phyloP scores from a whole-genome alignment of 2,113 vertebrate species.

The Peromyscus polionotus region DNA sequence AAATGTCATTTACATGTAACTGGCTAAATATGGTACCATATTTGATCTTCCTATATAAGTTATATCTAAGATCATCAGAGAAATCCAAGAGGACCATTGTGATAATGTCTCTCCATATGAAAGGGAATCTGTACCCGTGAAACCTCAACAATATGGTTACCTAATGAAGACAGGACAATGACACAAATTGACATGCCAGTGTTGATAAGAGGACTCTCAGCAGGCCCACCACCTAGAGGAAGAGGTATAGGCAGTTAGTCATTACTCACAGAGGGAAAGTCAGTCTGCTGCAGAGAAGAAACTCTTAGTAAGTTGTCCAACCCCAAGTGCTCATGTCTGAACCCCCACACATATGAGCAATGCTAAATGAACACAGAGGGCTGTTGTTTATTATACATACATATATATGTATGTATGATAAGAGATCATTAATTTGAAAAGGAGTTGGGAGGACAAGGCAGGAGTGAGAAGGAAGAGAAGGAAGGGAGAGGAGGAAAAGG shows the following conservation, averaged over 20 bases:
- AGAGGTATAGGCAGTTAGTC: background rate
- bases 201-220: background rate
- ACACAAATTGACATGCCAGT: background rate
- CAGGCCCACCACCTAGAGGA: background rate
- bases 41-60: background rate
- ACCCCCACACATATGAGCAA: background rate
- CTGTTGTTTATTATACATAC: background rate
- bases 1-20: background rate
- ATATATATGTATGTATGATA: background rate
- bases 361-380: background rate
- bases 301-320: background rate
- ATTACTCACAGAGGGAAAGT: background rate
- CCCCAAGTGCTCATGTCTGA: background rate
- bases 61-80: background rate
- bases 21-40: background rate
- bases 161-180: background rate
- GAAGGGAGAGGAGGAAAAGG: background rate
- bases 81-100: background rate
- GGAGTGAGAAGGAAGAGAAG: background rate
- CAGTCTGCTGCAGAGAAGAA: background rate
- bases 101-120: background rate
- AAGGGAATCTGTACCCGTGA: background rate
- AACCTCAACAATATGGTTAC: background rate
- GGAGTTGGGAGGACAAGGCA: background rate
- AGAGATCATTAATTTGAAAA: background rate